Conservation (phyloP, 2,888 invertebrate species). For the Meliscaeva auricollis region DNA sequence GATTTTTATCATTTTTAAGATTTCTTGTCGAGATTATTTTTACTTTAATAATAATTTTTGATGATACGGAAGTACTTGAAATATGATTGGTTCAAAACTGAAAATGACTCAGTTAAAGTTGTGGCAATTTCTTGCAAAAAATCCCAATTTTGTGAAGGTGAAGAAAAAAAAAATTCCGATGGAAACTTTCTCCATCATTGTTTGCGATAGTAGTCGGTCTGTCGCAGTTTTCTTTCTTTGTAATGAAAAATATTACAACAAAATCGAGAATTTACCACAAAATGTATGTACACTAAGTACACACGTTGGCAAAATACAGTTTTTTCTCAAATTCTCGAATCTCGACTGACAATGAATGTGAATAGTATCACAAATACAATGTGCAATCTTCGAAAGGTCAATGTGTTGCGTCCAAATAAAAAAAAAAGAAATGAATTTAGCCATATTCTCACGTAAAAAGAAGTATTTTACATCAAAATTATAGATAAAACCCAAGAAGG, state of each 20-base stretch:
- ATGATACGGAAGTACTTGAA: background rate
- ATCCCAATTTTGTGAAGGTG: background rate
- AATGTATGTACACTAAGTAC: conserved; percentile 27
- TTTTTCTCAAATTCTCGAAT: background rate
- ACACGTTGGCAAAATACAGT: conserved; percentile 33
- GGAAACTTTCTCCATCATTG: conserved; percentile 37
- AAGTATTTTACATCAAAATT: too few relatives aligned
- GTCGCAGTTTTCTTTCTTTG: background rate
- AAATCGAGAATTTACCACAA: background rate
- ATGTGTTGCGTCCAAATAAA: background rate
- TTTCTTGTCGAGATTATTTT: background rate
- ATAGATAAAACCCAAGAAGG: too few relatives aligned
- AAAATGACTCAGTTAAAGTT: conserved; percentile 4
- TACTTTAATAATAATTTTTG: background rate
- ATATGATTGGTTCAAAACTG: background rate
- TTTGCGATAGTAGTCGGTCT: background rate
- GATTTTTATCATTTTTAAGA: conserved; percentile 9
- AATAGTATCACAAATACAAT: background rate
- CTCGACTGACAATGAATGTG: background rate
- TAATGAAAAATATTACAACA: conserved; percentile 23
- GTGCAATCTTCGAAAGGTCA: conserved; percentile 8
- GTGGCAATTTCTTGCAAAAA: background rate
- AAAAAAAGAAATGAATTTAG: background rate
- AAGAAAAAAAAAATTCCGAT: background rate
- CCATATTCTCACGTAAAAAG: too few relatives aligned